Conservation (phyloP, 30 jellyfish, hydroid and myxozoan species). For the Hydractinia echinata region DNA sequence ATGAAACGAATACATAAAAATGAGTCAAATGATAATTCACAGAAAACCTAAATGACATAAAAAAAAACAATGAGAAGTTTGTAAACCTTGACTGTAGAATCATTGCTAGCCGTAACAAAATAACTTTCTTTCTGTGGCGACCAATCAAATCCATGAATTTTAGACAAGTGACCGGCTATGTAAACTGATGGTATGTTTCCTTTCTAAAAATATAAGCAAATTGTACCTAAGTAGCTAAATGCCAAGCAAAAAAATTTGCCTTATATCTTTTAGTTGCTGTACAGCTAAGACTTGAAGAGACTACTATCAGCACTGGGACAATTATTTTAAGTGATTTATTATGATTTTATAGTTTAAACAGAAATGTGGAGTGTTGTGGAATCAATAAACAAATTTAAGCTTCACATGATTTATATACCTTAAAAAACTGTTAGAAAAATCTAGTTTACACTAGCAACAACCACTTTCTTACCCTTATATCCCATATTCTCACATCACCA, state of each 20-base stretch:
- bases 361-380: no score
- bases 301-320: no score
- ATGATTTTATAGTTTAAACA: no score
- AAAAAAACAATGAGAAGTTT: not conserved
- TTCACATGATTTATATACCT: not conserved
- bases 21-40: not conserved
- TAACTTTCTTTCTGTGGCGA: constrained; percentile 57
- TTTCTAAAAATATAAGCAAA: constrained; percentile 42
- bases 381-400: not conserved
- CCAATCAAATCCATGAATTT: constrained; percentile 95
- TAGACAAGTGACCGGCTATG: constrained; percentile 91
- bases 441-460: not conserved
- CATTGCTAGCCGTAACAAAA: constrained; percentile 91
- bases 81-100: constrained; percentile 75
- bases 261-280: no score
- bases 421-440: not conserved
- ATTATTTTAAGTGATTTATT: no score
- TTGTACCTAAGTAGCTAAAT: not conserved
- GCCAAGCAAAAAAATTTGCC: no score
- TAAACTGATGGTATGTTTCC: constrained; percentile 90
- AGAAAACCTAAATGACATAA: not conserved
- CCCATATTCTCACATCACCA: constrained; percentile 98
- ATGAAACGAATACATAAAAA: not conserved
- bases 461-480: constrained; percentile 60
- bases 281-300: no score